Evolutionary conservation across 2,797 vertebrate species (phyloP), one percentile per base, ranked within the genome.

Genomic region (Rousettus madagascariensis): DNA sequence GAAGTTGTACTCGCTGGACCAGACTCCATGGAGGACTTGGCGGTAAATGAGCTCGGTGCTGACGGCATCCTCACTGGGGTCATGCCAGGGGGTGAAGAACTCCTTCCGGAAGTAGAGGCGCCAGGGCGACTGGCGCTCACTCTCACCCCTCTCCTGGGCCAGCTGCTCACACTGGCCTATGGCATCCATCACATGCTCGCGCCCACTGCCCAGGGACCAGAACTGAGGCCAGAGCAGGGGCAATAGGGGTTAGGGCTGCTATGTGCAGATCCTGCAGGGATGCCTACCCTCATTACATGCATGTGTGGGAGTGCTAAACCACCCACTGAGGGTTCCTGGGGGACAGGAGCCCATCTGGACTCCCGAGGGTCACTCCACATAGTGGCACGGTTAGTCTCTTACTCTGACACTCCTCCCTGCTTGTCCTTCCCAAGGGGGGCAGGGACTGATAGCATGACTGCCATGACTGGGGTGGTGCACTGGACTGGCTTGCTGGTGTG

Each of bases 101-200:
- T 99, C 99, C 97, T 99, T 99, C 16, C 99, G 99, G 98, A 99
- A 99, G 97, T 99, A 99, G 75, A 99, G 98, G 3, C 99, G 98
- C 99, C 99, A 99, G 8, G 99, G 99, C 0, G 99, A 98, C 0
- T 99, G 98, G 89, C 99, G 99, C 84, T 99, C 99, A 3, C 99
- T 99, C 0, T 99, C 99, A 0, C 99, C 99, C 22, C 91, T 98
- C 89, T 98, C 98, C 97, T 98, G 99, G 5, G 98, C 99, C 22
- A 99, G 99, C 98, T 99, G 99, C 95, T 99, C 99, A 26, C 99
- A 99, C 98, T 99, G 99, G 16, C 99, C 99, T 93, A 99, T 99
- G 92, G 99, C 99, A 0, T 99, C 99, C 99, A 99, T 99, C 95
- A 99, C 97, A 0, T 99, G 99, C 72, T 99, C 99, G 1, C 96